Base-by-base conservation (phyloP, 2,113 vertebrate species). In the Xiphophorus hellerii region DNA sequence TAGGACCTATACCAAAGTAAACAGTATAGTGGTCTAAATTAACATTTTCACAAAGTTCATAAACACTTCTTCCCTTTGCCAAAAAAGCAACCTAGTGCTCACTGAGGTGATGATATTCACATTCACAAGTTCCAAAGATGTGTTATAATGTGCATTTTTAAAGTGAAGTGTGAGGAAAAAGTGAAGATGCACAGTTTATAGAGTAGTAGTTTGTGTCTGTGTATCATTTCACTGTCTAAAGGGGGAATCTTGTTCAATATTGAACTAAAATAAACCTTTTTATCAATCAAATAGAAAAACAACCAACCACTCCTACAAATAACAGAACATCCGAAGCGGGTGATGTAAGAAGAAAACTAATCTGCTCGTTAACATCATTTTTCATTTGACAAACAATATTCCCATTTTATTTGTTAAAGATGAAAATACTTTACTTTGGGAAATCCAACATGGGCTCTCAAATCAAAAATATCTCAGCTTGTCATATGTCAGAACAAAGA, bases 31-130 rank as follows among this genome's bases (percentile, higher is more conserved):
- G 87, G 92, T 91, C 89, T 74, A 90, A 84, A 72, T 71, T n/a
- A 85, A 90, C 86, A 86, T 84, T 90, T 91, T 92, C 82, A 80
- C 66, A 42, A 72, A 87, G 90, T 91, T 89, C 82, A 74, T 30
- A 33, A 22, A 22, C 64, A 44, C 63, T 72, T 78, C 27, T 54
- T 29, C 63, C n/a, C 39, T 29, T 44, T 72, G 69, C 65, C 76
- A 73, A 60, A 76, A 35, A 63, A 86, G 73, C 73, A 37, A 11
- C 35, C 71, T 25, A 1, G 74, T 35, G 71, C 76, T 81, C 78
- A 87, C 79, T 80, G 73, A 71, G n/a, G 68, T 44, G 5, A 85
- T 88, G 83, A 88, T 80, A 84, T 44, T 85, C 69, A 0, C 69
- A 75, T 87, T 87, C 74, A 66, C 74, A 71, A 90, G 79, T 82